Conservation (phyloP, 1,140 invertebrate species). For the Pristionchus pacificus region DNA sequence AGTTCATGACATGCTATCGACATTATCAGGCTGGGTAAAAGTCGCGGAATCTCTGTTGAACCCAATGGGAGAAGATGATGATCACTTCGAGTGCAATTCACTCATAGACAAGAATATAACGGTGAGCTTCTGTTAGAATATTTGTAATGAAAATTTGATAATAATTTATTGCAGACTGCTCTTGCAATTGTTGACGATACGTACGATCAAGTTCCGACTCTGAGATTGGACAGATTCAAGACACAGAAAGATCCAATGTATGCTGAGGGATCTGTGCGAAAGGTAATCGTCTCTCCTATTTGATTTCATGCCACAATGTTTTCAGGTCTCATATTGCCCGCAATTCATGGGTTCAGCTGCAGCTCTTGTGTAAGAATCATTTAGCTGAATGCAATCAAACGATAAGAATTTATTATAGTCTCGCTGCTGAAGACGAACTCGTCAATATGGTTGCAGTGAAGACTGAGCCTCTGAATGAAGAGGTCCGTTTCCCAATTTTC, state of each 20-base stretch:
- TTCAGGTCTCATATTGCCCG: no score
- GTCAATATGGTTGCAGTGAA: not conserved
- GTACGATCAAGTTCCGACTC: not conserved
- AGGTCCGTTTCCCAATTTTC: no score
- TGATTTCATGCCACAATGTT: no score
- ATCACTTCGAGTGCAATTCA: not conserved
- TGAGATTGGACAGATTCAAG: not conserved
- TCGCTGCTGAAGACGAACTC: not conserved
- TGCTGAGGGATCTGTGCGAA: not conserved
- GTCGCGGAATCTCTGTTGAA: constrained; percentile 79
- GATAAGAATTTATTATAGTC: not conserved
- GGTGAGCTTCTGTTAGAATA: no score
- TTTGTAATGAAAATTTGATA: no score
- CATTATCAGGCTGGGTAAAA: constrained; percentile 81
- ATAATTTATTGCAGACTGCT: not conserved
- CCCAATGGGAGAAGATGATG: constrained; percentile 74
- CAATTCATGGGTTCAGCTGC: not conserved
- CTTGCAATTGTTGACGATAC: not conserved
- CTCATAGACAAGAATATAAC: not conserved
- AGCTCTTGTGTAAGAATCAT: not conserved
- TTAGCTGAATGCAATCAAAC: no score
- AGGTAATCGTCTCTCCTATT: no score
- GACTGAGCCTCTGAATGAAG: no score
- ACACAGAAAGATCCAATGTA: not conserved
- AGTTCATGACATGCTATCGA: no score